A percentile compares a stretch with the other conserved stretches of the same genome.
These are phyloP conservation scores for Rhagonycha fulva DNA, from an alignment of 2,888 invertebrate species.

Conservation along the genomic window DNA sequence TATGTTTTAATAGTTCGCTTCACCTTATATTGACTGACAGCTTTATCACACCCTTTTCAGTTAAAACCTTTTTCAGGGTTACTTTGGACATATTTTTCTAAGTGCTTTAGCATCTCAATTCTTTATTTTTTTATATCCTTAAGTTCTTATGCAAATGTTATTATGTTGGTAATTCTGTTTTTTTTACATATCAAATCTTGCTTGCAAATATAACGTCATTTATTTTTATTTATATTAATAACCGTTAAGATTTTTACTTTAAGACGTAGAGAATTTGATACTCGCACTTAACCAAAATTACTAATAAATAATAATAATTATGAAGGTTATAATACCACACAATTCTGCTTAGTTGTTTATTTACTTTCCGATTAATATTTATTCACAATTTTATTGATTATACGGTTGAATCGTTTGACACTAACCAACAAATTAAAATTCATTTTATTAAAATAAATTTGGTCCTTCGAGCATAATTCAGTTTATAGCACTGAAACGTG, in stretches of 20 bases:
- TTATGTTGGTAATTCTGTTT: background rate
- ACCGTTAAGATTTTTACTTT: background rate
- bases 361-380: background rate
- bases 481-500: background rate
- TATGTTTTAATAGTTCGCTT: background rate
- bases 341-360: background rate
- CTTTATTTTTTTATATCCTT: background rate
- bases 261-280: background rate
- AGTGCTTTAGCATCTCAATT: background rate
- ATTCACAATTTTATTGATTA: background rate
- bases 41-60: constrained; percentile 12
- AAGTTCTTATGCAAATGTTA: background rate
- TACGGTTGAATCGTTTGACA: no score
- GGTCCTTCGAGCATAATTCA: background rate
- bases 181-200: background rate
- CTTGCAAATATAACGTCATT: background rate
- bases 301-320: background rate
- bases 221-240: background rate
- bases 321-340: no score
- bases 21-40: constrained; percentile 9
- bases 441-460: background rate
- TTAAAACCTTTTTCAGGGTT: constrained; percentile 3
- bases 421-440: background rate
- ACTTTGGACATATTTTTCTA: constrained; percentile 2
- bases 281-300: background rate